Conservation (phyloP, 2,797 vertebrate genomes). For the Ptychobarbus kaznakovi region DNA sequence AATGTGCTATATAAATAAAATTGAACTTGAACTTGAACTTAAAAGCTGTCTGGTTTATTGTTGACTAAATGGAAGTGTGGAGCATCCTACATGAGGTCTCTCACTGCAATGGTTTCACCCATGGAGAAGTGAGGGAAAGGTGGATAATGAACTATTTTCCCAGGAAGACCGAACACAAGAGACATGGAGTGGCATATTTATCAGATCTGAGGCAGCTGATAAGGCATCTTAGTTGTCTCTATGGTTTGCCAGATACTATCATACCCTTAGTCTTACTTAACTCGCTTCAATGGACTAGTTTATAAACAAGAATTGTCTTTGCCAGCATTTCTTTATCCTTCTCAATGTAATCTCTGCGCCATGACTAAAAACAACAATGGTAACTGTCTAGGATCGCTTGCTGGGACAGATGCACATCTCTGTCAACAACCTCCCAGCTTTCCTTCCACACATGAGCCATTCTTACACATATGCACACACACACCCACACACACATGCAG, state of each 20-base stretch:
- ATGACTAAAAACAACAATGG: slow-evolving; percentile 76
- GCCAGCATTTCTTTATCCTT: slow-evolving; percentile 52
- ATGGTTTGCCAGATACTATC: slow-evolving; percentile 75
- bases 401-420: slow-evolving; percentile 57
- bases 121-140: background rate
- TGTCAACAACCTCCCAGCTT: slow-evolving; percentile 45
- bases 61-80: background rate
- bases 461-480: slow-evolving; percentile 1
- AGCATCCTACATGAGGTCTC: background rate
- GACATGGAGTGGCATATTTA: slow-evolving; percentile 50
- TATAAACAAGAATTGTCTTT: slow-evolving; percentile 62
- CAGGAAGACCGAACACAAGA: background rate
- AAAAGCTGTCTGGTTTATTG: no score
- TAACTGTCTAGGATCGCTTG: slow-evolving; percentile 68
- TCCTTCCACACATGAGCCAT: slow-evolving; percentile 10
- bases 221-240: slow-evolving; percentile 64
- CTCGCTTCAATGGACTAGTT: slow-evolving; percentile 51
- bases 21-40: no score
- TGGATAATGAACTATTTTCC: background rate
- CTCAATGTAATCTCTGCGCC: slow-evolving; percentile 62
- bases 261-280: slow-evolving; percentile 47
- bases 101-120: background rate
- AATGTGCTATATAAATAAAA: no score
- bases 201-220: slow-evolving; percentile 64
- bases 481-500: slow-evolving; percentile 19